Percentiles rank a stretch among this genome's conserved stretches.
Conservation (phyloP, 2,888 invertebrate genomes). For the Shargacucullia verbasci region DNA sequence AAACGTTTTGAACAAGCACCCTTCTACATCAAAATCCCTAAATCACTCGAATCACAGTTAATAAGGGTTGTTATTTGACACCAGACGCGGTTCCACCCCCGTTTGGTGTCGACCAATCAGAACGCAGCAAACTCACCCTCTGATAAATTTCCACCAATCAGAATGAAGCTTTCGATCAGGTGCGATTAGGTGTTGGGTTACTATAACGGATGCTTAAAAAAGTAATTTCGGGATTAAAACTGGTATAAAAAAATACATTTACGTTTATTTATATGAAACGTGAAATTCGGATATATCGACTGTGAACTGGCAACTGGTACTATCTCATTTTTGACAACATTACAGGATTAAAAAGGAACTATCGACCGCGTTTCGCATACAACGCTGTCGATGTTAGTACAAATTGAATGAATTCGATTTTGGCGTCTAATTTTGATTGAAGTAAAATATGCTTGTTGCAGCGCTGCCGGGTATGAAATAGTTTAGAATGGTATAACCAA, state of each 20-base stretch:
- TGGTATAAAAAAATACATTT: background rate
- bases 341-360: too few relatives aligned
- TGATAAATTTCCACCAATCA: conserved; percentile 68
- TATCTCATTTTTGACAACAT: too few relatives aligned
- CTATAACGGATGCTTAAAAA: conserved; percentile 58
- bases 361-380: too few relatives aligned
- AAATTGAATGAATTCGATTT: too few relatives aligned
- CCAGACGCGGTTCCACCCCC: conserved; percentile 72
- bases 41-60: conserved; percentile 76
- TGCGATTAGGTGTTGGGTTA: conserved; percentile 75
- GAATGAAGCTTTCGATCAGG: conserved; percentile 65
- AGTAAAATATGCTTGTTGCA: too few relatives aligned
- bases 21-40: conserved; percentile 68
- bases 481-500: too few relatives aligned
- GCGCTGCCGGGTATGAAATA: too few relatives aligned
- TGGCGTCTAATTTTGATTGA: too few relatives aligned
- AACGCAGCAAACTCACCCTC: conserved; percentile 70
- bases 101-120: conserved; percentile 67
- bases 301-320: too few relatives aligned
- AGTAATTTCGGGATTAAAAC: conserved; percentile 49
- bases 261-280: too few relatives aligned
- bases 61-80: conserved; percentile 77
- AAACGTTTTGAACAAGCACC: conserved; percentile 47
- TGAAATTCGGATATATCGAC: too few relatives aligned
- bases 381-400: too few relatives aligned